phyloP scores from a whole-genome alignment of 2,113 vertebrate species.

The Thunnus thynnus region DNA sequence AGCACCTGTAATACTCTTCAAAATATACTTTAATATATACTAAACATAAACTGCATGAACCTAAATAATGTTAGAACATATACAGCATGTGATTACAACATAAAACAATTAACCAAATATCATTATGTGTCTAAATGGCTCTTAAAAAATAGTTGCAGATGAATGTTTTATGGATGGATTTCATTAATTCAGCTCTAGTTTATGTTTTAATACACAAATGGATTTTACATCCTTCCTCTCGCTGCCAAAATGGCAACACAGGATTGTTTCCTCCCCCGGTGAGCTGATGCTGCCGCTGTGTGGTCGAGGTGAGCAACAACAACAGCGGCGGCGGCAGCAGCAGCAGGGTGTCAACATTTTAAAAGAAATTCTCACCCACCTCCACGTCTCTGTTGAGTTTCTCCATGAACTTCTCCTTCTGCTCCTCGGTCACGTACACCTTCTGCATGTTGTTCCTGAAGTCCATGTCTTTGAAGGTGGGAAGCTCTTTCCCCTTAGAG shows the following conservation, averaged over 20 bases:
- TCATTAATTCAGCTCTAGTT: too few species aligned
- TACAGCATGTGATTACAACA: too few species aligned
- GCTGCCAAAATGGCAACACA: background rate
- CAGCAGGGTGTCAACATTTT: background rate
- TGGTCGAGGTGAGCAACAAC: constrained; percentile 42
- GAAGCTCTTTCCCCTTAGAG: constrained; percentile 89
- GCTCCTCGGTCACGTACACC: constrained; percentile 90
- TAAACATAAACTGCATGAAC: too few species aligned
- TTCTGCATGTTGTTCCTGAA: constrained; percentile 94
- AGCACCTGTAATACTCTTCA: too few species aligned
- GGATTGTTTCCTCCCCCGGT: background rate
- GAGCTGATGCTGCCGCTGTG: constrained; percentile 46
- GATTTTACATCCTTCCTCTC: background rate
- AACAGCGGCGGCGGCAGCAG: background rate
- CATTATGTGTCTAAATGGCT: too few species aligned
- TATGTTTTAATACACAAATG: too few species aligned
- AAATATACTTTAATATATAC: too few species aligned
- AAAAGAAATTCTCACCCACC: constrained; percentile 72
- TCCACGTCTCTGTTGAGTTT: constrained; percentile 92
- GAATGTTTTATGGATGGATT: background rate
- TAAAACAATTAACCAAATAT: too few species aligned
- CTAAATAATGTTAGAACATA: too few species aligned
- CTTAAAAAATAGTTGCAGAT: background rate
- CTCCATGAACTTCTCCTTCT: constrained; percentile 91
- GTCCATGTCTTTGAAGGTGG: constrained; percentile 93